phyloP scores from a whole-genome alignment of 2,113 vertebrate genomes.

The Trematomus loennbergii region DNA sequence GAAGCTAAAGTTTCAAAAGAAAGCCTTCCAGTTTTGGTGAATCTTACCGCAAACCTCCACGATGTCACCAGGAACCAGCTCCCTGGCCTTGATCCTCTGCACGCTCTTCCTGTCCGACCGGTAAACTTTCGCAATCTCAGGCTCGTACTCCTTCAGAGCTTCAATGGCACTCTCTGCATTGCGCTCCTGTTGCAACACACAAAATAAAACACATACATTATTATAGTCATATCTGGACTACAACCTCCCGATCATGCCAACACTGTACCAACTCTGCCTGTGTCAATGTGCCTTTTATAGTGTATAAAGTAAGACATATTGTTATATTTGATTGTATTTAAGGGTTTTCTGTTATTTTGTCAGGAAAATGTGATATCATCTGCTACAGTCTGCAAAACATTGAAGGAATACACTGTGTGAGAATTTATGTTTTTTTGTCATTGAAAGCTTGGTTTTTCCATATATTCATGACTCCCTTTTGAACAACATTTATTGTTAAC shows the following conservation, averaged over 20 bases:
- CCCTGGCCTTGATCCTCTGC: constrained; percentile 93
- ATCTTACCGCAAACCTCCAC: constrained; percentile 91
- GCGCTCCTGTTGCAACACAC: constrained; percentile 85
- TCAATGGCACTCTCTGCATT: constrained; percentile 96
- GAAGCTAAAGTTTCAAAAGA: neutral
- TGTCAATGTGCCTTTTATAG: no score
- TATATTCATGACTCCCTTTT: no score
- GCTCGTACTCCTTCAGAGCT: constrained; percentile 95
- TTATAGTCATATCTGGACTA: neutral
- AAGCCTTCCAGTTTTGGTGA: neutral
- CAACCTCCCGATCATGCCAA: neutral
- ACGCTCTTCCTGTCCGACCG: constrained; percentile 92
- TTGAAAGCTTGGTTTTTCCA: neutral
- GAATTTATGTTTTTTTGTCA: no score
- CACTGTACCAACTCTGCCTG: neutral
- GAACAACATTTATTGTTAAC: neutral
- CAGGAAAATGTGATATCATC: neutral
- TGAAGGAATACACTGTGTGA: neutral
- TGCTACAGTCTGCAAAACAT: neutral
- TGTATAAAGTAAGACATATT: neutral
- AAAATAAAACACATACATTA: neutral
- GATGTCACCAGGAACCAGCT: constrained; percentile 92
- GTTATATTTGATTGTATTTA: neutral
- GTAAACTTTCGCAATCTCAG: constrained; percentile 96
- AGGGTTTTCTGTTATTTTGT: neutral